Base-by-base conservation (phyloP, 2,113 vertebrate genomes). In the Chaetodon auriga region DNA sequence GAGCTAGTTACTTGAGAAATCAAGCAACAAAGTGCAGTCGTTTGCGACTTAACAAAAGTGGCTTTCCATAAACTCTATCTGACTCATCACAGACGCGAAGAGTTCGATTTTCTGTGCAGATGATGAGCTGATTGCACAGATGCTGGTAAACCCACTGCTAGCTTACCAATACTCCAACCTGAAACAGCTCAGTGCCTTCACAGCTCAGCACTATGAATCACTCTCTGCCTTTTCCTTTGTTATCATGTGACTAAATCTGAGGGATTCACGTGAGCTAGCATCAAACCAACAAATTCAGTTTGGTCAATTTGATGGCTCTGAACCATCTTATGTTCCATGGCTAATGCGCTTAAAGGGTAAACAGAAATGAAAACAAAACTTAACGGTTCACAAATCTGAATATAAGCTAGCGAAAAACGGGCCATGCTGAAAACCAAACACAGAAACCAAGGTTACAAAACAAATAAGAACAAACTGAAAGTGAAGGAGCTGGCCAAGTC, bases 381-480 rank as follows among this genome's bases (percentile, higher is more conserved):
- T 21, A 30, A 36, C n/a, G 21, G 25, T 60, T 85, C 21, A 71
- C 2, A 51, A 48, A 48, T 62, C 18, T 30, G 63, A 78, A 72
- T 21, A 23, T 11, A 11, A 69, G 23, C 72, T n/a, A 21, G 15
- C 10, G 4, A 53, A 43, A 58, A 74, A 65, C 36, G 48, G 55
- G 49, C 55, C 69, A 83, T 46, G 57, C 46, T 46, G 51, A 74
- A 35, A 75, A 16, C 23, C 18, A 23, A 6, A 61, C 13, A 35
- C 53, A 21, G 61, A 38, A 49, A 35, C 36, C 41, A 25, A 66
- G 18, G 35, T 72, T 61, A 38, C 69, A 64, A n/a, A 68, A 72
- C 23, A 66, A 79, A 89, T 51, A 48, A 58, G 63, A 68, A 75
- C 87, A 70, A 82, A 82, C 53, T 82, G 62, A 72, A 62, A 66